Evolutionary conservation across 2,888 invertebrate genomes (phyloP).

Genomic region (Entomobrya multifasciata): DNA sequence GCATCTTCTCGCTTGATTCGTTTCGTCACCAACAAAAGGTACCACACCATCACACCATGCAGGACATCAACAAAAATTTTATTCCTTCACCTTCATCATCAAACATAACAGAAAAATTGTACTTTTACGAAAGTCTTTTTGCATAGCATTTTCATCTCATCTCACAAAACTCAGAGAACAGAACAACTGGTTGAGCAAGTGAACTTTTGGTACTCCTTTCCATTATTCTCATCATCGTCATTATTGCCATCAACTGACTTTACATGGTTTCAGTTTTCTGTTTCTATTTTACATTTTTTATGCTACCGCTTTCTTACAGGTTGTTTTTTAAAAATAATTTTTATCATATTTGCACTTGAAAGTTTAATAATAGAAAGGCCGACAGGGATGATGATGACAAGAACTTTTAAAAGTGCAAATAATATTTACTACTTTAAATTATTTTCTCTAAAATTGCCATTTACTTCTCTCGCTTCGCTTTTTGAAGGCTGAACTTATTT

Average conservation of each 20-base stretch:
- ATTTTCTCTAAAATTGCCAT: no score
- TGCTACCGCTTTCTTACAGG: neutral
- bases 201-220: constrained; percentile 73
- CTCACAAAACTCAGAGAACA: neutral
- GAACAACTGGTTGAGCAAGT: constrained; percentile 71
- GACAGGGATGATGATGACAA: constrained; percentile 5
- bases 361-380: neutral
- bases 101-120: no score
- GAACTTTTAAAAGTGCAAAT: constrained; percentile 1
- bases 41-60: constrained; percentile 25
- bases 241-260: constrained; percentile 15
- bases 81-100: no score
- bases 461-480: neutral
- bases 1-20: no score
- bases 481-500: neutral
- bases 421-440: constrained; percentile 8
- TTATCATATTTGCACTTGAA: constrained; percentile 12
- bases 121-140: neutral
- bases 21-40: constrained; percentile 24
- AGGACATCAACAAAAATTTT: neutral
- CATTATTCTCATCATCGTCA: constrained; percentile 50
- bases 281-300: neutral
- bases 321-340: no score
- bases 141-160: neutral
- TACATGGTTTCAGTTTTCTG: neutral